Evolutionary conservation across 2,113 vertebrate species (phyloP).

Genomic region (Archilochus colubris): DNA sequence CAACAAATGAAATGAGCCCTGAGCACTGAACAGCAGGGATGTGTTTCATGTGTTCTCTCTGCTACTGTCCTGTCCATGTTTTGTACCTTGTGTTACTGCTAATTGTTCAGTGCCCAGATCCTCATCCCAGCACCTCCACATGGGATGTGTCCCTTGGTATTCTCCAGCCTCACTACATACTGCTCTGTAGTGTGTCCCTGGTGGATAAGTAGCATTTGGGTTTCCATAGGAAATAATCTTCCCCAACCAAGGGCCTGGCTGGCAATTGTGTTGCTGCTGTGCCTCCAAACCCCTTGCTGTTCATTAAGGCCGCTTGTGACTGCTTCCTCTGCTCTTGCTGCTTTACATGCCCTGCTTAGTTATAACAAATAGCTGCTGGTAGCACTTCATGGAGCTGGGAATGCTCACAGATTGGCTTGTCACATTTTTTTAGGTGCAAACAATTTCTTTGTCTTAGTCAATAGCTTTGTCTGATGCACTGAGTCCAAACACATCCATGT

Average conservation of each 20-base stretch:
- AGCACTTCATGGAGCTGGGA: neutral
- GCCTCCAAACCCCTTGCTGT: neutral
- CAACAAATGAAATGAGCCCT: neutral
- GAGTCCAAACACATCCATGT: neutral
- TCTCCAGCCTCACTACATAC: neutral
- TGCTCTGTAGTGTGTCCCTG: neutral
- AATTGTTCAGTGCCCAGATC: rapidly evolving
- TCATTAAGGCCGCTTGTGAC: neutral
- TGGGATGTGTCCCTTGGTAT: no score
- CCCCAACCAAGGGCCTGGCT: neutral
- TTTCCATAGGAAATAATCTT: neutral
- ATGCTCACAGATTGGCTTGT: neutral
- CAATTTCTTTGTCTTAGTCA: neutral
- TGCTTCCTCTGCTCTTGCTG: rapidly evolving
- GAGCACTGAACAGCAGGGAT: neutral
- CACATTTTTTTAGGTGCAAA: neutral
- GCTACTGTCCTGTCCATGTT: rapidly evolving
- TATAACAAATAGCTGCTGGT: neutral
- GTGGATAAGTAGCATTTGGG: neutral
- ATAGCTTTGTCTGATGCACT: neutral
- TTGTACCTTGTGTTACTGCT: rapidly evolving
- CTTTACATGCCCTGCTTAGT: neutral
- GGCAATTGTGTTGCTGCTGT: neutral
- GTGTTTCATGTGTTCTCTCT: no score
- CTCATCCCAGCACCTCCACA: rapidly evolving